phyloP scores from a whole-genome alignment of 2,888 invertebrate species.

The Stegana nigrithorax region DNA sequence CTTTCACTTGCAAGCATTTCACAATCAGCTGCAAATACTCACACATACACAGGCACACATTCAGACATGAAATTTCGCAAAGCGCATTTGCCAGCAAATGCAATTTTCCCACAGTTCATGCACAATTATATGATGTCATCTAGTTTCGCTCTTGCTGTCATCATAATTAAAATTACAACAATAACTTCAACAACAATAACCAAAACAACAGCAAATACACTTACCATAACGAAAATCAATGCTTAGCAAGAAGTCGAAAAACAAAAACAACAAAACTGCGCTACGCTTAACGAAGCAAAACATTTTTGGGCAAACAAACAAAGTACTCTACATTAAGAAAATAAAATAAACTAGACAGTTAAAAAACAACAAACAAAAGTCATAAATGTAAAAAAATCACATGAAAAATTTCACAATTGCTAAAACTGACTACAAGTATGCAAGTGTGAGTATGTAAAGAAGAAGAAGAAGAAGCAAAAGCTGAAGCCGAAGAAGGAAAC shows the following conservation, averaged over 20 bases:
- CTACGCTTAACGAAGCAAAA: slow-evolving; percentile 25
- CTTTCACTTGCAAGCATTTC: no score
- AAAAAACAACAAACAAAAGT: not conserved
- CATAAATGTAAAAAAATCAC: slow-evolving; percentile 3
- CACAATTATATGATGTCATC: not conserved
- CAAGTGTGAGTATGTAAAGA: no score
- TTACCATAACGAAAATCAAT: not conserved
- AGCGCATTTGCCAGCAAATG: not conserved
- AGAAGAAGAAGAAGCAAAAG: not conserved
- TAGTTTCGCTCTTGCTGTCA: no score
- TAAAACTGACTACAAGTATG: no score
- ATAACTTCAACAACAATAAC: no score
- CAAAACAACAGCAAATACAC: not conserved
- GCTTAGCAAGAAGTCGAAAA: not conserved
- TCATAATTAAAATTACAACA: no score
- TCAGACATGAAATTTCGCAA: no score
- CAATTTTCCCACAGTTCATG: no score
- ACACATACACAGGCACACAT: no score
- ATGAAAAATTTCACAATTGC: slow-evolving; percentile 20
- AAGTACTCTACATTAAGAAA: slow-evolving; percentile 1
- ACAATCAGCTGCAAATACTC: no score
- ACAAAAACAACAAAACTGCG: slow-evolving; percentile 1
- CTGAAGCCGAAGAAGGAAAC: not conserved
- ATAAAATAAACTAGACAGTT: not conserved
- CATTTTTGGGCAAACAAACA: slow-evolving; percentile 14